A percentile compares a stretch with the other conserved stretches of the same genome.
phyloP scores from a whole-genome alignment of 2,113 vertebrate genomes.

The Pseudopodoces humilis region DNA sequence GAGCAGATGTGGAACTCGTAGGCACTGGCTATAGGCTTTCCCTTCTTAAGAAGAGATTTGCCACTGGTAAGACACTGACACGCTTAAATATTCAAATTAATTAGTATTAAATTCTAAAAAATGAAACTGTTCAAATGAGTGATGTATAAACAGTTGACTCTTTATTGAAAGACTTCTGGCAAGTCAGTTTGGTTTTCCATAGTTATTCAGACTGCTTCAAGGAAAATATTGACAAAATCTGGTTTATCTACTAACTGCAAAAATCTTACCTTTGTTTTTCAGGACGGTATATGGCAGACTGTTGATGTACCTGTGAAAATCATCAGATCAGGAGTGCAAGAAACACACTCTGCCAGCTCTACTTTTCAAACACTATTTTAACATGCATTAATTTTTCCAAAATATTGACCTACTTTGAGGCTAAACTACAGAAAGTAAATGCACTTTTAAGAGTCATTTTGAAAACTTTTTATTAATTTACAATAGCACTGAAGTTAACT shows the following conservation, averaged over 20 bases:
- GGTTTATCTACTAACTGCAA: background rate
- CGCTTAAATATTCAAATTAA: background rate
- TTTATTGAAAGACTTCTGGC: background rate
- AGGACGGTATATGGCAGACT: constrained; percentile 98
- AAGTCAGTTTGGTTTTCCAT: background rate
- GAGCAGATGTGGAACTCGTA: constrained; percentile 87
- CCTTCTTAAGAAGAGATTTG: constrained; percentile 93
- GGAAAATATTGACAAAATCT: background rate
- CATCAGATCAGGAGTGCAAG: constrained; percentile 43
- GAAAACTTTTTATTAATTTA: constrained; percentile 77
- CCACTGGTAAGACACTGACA: constrained; percentile 81
- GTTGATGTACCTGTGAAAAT: constrained; percentile 75
- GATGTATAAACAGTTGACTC: background rate
- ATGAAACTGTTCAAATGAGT: background rate
- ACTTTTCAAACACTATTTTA: constrained; percentile 75
- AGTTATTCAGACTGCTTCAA: background rate
- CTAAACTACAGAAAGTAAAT: constrained; percentile 72
- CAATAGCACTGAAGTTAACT: constrained; percentile 90
- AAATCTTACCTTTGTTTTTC: constrained; percentile 59
- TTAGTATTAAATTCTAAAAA: background rate
- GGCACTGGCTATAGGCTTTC: constrained; percentile 93
- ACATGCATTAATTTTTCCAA: constrained; percentile 64
- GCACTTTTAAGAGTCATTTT: constrained; percentile 79
- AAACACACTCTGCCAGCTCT: constrained; percentile 49
- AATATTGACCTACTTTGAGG: constrained; percentile 58